A percentile compares a stretch with the other conserved stretches of the same genome.
Evolutionary conservation across 2,113 vertebrate genomes (phyloP).

Genomic region (Carassius gibelio): DNA sequence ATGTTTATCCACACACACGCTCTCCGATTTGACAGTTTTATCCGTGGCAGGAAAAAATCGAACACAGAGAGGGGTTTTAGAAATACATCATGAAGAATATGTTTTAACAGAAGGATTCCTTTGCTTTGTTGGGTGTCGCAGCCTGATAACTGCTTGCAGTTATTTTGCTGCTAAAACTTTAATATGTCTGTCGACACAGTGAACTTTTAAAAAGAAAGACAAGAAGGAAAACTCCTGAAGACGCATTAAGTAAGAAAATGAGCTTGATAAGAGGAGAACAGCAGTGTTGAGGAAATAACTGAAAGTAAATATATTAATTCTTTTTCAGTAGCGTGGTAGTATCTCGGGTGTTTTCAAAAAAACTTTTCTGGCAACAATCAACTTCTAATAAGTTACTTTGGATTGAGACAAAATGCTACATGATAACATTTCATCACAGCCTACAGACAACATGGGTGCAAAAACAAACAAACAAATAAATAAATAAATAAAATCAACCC

Average conservation of each 20-base stretch:
- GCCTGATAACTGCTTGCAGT: constrained; percentile 5
- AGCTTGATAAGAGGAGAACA: not conserved
- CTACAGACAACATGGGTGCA: not conserved
- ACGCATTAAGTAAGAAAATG: not conserved
- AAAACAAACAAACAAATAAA: too few species aligned
- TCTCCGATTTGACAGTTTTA: constrained; percentile 33
- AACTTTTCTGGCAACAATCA: not conserved
- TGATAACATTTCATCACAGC: not conserved
- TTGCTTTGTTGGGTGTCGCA: constrained; percentile 5
- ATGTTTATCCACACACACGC: not conserved
- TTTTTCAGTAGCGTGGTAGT: not conserved
- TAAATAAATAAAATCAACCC: too few species aligned
- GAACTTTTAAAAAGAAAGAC: constrained; percentile 11
- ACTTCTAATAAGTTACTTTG: not conserved
- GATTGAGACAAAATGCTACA: not conserved
- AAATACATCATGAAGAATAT: constrained; percentile 27
- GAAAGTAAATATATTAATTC: not conserved
- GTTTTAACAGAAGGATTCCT: constrained; percentile 6
- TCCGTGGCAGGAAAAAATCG: constrained; percentile 8
- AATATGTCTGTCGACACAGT: not conserved
- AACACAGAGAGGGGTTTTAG: constrained; percentile 27
- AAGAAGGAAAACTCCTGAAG: not conserved
- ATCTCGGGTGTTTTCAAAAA: not conserved
- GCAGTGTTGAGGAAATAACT: not conserved
- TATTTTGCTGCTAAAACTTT: constrained; percentile 5